Evolutionary conservation across 2,888 invertebrate genomes (phyloP).

Genomic region (Priocnemis perturbator): DNA sequence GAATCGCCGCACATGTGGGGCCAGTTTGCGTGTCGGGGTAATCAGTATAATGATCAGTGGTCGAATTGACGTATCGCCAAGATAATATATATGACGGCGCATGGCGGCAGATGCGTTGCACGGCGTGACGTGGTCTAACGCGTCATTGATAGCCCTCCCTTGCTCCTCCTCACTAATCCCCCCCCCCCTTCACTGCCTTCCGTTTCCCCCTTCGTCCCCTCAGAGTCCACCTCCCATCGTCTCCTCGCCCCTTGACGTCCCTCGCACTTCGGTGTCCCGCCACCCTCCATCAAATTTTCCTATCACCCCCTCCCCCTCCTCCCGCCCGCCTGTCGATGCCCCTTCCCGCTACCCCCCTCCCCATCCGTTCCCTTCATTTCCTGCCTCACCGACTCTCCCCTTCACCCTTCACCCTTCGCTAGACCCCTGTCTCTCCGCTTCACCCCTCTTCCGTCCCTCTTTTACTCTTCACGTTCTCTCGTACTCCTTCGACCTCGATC

Average conservation of each 20-base stretch:
- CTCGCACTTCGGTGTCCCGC: conserved; percentile 40
- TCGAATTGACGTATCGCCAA: conserved; percentile 69
- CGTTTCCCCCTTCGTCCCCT: conserved; percentile 23
- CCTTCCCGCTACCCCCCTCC: conserved; percentile 47
- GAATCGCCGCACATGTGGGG: conserved; percentile 53
- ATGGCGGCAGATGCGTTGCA: conserved; percentile 69
- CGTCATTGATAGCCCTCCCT: conserved; percentile 66
- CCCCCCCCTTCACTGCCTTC: conserved; percentile 23
- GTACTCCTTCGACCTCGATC: conserved; percentile 61
- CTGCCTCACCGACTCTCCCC: conserved; percentile 57
- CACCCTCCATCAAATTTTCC: conserved; percentile 74
- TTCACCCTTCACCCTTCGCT: conserved; percentile 23
- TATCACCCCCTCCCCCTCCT: conserved; percentile 65
- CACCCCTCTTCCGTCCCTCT: neutral
- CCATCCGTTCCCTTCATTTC: conserved; percentile 65
- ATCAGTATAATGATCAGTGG: conserved; percentile 70
- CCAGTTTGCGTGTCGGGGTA: conserved; percentile 58
- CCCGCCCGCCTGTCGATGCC: conserved; percentile 57
- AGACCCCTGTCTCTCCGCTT: neutral
- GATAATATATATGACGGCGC: conserved; percentile 66
- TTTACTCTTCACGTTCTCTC: conserved; percentile 61
- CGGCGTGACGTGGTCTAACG: conserved; percentile 64
- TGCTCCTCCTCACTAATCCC: conserved; percentile 36
- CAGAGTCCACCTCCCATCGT: conserved; percentile 16
- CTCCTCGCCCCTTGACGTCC: conserved; percentile 23